These are phyloP conservation scores for Cyphomyrus discorhynchus DNA, from an alignment of 2,113 vertebrate genomes.

Conservation along the genomic window DNA sequence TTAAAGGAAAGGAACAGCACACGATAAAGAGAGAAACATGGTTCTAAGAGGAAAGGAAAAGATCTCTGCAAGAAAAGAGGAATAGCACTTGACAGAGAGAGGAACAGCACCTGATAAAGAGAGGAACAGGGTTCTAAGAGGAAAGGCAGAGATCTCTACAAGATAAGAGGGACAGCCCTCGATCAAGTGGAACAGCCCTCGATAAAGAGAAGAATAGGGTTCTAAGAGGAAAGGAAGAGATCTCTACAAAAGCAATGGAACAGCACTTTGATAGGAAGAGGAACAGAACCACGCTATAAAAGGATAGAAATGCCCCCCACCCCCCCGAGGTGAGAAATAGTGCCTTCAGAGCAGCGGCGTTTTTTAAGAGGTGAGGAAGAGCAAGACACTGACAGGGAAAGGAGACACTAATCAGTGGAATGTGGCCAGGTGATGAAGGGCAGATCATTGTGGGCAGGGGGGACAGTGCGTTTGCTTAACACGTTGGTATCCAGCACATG, in stretches of 20 bases:
- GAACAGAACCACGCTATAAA: not conserved
- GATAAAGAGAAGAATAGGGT: not conserved
- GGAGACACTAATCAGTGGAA: not conserved
- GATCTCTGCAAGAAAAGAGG: not conserved
- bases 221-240: not conserved
- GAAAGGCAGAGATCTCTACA: not conserved
- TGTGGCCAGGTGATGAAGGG: not conserved
- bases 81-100: not conserved
- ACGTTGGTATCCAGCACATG: not conserved
- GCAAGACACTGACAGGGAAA: not conserved
- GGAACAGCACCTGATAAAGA: not conserved
- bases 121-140: not conserved
- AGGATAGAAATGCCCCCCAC: not conserved
- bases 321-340: not conserved
- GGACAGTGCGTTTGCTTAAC: not conserved
- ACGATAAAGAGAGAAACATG: not conserved
- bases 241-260: not conserved
- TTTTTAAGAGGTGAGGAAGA: not conserved
- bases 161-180: not conserved
- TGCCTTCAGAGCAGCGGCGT: not conserved
- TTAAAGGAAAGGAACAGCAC: not conserved
- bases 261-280: not conserved
- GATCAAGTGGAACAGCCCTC: not conserved
- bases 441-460: not conserved
- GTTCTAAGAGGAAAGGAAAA: not conserved